Evolutionary conservation across 92 coral and sea anemone genomes (phyloP), one percentile per base, ranked within the genome.

Genomic region (Zoanthus sansibaricus): DNA sequence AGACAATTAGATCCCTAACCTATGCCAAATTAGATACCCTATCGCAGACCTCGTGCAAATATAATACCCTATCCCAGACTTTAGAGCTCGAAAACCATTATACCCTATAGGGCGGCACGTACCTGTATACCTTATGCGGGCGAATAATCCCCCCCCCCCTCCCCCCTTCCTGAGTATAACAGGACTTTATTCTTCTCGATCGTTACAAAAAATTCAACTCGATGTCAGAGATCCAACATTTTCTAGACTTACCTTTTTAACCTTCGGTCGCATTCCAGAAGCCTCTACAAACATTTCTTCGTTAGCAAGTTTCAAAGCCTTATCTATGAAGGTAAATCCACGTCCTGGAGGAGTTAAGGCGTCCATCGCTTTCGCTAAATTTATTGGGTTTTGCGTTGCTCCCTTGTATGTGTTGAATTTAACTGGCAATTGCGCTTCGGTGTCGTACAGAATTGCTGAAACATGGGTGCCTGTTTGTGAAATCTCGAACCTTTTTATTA

Each of bases 321-420:
- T 86, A 51, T 86, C 89, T 25, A 86, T 86, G 31, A 7, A 86
- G 8, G 89, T 86, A 1, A 61, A 10, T 16, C 83, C 83, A n/a
- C n/a, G n/a, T 11, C 49, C 10, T 15, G 2, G 1, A 47, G 14
- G 89, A n/a, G 15, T 64, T 31, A 86, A 18, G 0, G 0, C 42
- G 17, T 37, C 59, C 49, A 86, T 76, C 14, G n/a, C 84, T 13
- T 54, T 16, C 11, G 7, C 56, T 45, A 86, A 8, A 13, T 52
- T 73, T 10, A 48, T 3, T 0, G 88, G 4, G 52, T 84, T 84
- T 3, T 51, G 30, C 18, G 11, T 46, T 0, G 71, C 80, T 3
- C 88, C 88, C 9, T 31, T 0, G 30, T 13, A 84, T 3, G 56
- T 16, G 62, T 84, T 77, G 82, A 84, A 84, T 55, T 75, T 44